Base-by-base conservation (phyloP, 2,113 vertebrate species). In the Probosciger aterrimus region DNA sequence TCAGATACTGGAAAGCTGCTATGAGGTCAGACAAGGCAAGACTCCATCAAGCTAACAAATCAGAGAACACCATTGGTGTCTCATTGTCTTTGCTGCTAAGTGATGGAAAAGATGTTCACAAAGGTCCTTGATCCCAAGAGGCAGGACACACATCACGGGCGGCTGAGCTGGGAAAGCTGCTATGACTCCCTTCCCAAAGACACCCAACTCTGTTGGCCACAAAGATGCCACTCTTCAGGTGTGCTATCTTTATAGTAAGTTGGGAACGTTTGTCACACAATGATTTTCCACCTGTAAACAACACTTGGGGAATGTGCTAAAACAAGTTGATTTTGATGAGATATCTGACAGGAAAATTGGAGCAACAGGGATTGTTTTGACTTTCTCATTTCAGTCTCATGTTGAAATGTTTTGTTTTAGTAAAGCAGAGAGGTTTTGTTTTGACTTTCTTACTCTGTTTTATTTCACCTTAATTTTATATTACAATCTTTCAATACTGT, bases 401-500 rank as follows among this genome's bases (percentile, higher is more conserved):
- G 25, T 71, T 78, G 79, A 94, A 86, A 90, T 77, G 35, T 70
- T 92, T 82, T 75, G 24, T 85, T 90, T 88, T n/a, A 59, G 63
- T 74, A 74, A 78, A 86, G 47, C 43, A 79, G 59, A 89, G 53
- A 82, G 11, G 4, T 52, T 89, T 86, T 25, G 5, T 82, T 95
- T 95, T 95, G 33, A 85, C 57, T 91, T 93, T 77, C 82, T 90
- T 53, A 53, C 31, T 85, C 82, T 93, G 63, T 69, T 95, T 86
- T 70, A 74, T 86, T 92, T 96, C 87, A 90, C 33, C 30, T 62
- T 80, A 27, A 89, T 89, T 94, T 91, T 89, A 52, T 28, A 37
- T 62, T 86, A 53, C 0, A 1, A 77, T 76, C 49, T 59, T 88
- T 67, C 77, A 86, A 68, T 47, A 43, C 20, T 28, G 15, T 74